These are phyloP conservation scores for Tinea semifulvella DNA, from an alignment of 2,888 invertebrate species.

Conservation along the genomic window DNA sequence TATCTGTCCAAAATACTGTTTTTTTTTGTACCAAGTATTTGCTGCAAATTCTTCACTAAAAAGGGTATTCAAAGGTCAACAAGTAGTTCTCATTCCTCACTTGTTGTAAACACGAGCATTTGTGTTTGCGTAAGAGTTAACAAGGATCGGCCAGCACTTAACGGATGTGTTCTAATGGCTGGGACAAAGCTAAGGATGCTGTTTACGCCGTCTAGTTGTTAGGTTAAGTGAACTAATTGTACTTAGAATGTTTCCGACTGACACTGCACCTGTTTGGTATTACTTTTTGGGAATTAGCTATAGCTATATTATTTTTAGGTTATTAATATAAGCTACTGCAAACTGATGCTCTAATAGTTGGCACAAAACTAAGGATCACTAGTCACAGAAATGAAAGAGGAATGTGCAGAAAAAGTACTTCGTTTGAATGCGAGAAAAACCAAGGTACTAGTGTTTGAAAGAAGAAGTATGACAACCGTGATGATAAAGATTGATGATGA, in stretches of 20 bases:
- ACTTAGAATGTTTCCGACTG: constrained; percentile 51
- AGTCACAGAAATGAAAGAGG: no score
- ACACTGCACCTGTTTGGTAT: constrained; percentile 7
- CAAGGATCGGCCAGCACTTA: constrained; percentile 62
- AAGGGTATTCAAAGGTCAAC: background rate
- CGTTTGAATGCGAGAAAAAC: no score
- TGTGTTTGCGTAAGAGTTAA: constrained; percentile 63
- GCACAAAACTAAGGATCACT: no score
- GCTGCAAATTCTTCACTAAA: no score
- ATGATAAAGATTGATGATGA: no score
- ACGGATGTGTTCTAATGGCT: constrained; percentile 41
- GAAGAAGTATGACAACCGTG: no score
- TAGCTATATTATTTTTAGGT: background rate
- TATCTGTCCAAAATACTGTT: no score
- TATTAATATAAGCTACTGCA: no score
- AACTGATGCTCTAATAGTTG: no score
- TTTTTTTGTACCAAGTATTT: no score
- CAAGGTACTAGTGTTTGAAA: no score
- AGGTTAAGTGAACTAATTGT: constrained; percentile 58
- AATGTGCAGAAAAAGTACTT: no score
- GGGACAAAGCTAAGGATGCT: constrained; percentile 53
- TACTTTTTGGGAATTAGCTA: background rate
- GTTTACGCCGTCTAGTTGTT: constrained; percentile 57
- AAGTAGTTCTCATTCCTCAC: background rate
- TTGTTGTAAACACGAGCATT: constrained; percentile 38